Base-by-base conservation (phyloP, 1,140 invertebrate genomes). In the Listronotus bonariensis region DNA sequence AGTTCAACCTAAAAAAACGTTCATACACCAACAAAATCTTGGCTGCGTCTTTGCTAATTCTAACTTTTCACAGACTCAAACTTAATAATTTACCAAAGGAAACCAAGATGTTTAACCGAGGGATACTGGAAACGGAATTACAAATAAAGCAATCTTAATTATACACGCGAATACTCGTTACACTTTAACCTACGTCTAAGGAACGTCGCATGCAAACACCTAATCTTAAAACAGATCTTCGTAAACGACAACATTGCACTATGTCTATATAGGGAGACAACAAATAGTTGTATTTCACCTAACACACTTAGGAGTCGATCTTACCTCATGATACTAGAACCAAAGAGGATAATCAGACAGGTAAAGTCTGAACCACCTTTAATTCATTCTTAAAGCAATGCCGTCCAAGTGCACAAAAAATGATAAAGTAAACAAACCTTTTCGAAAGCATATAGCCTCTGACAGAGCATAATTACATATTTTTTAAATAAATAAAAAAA, bases 1-100 rank as follows among this genome's bases (percentile, higher is more conserved):
- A 49, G 46, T 49, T 49, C 46, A 49, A 49, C 46, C 20, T 49
- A 49, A 49, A 49, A 49, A 45, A 14, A 18, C 17, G 5, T n/a
- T 14, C n/a, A 17, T 45, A 17, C 42, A 9, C 17, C 42, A 45
- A 45, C n/a, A n/a, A 14, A 45, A 45, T 17, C n/a, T 45, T 9
- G 11, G 20, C 15, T 20, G 14, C 17, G 6, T 45, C 46, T 15
- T 20, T 31, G 26, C 12, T 36, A 36, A 36, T 12, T 10, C 8
- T 36, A 36, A 36, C 34, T 36, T 36, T 36, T 36, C 7, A 36
- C 34, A 8, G 7, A 8, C 34, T 36, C 2, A 36, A 26, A 36
- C 11, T 36, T 36, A 36, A 36, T 36, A 36, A 36, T 36, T 36
- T 36, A 36, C 8, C 34, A 36, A 36, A 36, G 34, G 11, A 36